Evolutionary conservation across 2,797 vertebrate species (phyloP).

Genomic region (Melanotaenia nigrans): DNA sequence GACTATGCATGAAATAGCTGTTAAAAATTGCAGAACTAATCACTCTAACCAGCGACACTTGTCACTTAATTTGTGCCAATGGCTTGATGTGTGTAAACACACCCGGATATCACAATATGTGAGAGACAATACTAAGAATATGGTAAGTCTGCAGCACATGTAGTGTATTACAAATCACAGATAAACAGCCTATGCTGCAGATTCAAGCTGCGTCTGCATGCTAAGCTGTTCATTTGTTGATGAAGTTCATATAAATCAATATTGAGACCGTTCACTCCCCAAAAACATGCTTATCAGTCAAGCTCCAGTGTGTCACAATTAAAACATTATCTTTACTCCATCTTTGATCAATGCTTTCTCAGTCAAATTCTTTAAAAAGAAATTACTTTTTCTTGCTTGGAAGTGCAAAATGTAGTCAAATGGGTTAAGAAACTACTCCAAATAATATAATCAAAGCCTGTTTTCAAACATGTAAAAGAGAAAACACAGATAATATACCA

Average conservation of each 20-base stretch:
- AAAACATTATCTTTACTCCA: neutral
- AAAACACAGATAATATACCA: constrained; percentile 76
- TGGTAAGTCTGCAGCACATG: neutral
- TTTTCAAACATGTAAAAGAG: constrained; percentile 10
- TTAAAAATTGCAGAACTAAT: too few species aligned
- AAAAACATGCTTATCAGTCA: neutral
- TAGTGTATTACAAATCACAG: neutral
- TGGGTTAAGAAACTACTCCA: neutral
- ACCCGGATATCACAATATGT: too few species aligned
- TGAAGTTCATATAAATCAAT: neutral
- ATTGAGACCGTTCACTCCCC: neutral
- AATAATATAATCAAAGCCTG: neutral
- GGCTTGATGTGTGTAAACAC: too few species aligned
- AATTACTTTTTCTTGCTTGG: neutral
- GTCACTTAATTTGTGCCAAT: too few species aligned
- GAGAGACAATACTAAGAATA: too few species aligned
- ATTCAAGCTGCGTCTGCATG: neutral
- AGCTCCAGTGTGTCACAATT: neutral
- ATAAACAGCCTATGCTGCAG: neutral
- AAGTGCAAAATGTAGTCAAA: neutral
- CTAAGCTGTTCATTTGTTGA: neutral
- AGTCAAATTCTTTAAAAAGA: neutral
- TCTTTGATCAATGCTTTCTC: neutral
- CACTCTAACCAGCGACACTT: too few species aligned
- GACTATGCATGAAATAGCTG: too few species aligned